phyloP scores from a whole-genome alignment of 2,797 vertebrate genomes.

The Erethizon dorsatum region DNA sequence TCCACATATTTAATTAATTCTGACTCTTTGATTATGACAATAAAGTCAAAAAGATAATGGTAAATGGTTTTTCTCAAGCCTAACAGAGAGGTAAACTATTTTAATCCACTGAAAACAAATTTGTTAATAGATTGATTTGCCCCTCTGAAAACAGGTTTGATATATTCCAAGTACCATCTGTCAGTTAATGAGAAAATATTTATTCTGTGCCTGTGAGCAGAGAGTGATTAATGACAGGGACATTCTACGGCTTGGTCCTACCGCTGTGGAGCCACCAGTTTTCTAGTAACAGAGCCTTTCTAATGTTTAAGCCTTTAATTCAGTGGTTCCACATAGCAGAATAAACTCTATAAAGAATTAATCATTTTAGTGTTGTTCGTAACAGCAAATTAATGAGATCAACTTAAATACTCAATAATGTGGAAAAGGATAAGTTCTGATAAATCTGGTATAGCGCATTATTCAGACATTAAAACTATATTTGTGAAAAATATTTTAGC shows the following conservation, averaged over 20 bases:
- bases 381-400: slow-evolving; percentile 11
- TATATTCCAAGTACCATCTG: background rate
- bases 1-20: background rate
- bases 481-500: slow-evolving; percentile 47
- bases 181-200: background rate
- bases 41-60: background rate
- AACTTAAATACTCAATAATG: background rate
- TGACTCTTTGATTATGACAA: background rate
- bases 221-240: background rate
- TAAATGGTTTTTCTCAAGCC: background rate
- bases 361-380: background rate
- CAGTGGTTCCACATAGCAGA: background rate
- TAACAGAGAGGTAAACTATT: background rate
- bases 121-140: background rate
- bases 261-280: background rate
- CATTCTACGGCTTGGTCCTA: background rate
- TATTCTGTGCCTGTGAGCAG: background rate
- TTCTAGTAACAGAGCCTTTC: background rate
- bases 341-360: slow-evolving; percentile 2
- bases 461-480: background rate
- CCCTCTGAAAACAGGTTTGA: background rate
- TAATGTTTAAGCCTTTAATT: background rate
- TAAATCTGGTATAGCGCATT: background rate
- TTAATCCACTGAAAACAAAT: background rate
- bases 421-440: background rate